Conservation (phyloP, 2,797 vertebrate genomes). For the Morus bassanus region DNA sequence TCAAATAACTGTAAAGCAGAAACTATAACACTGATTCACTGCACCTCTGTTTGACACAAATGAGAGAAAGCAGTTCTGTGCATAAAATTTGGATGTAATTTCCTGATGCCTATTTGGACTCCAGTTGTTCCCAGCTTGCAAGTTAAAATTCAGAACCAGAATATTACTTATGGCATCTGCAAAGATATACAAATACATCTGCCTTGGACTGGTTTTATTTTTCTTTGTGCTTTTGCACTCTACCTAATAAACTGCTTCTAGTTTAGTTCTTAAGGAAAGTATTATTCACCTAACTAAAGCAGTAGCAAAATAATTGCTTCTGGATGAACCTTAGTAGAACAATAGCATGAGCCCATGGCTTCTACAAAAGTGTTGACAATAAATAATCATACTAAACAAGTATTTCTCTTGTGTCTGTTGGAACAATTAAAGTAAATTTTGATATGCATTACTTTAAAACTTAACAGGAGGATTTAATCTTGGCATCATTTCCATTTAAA, state of each 20-base stretch:
- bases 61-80: not conserved
- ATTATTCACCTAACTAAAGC: not conserved
- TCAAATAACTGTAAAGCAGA: not conserved
- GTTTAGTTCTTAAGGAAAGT: not conserved
- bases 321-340: not conserved
- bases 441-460: not conserved
- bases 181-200: not conserved
- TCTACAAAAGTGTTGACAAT: not conserved
- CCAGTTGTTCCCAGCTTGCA: not conserved
- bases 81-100: not conserved
- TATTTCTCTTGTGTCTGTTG: not conserved
- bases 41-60: conserved; percentile 1
- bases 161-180: not conserved
- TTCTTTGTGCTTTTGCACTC: not conserved
- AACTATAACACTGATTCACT: not conserved
- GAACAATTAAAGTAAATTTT: not conserved
- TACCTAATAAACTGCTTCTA: not conserved
- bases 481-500: not conserved
- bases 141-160: not conserved
- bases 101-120: not conserved
- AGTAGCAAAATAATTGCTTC: not conserved
- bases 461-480: not conserved
- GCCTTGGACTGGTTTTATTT: not conserved
- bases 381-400: not conserved
- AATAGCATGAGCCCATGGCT: not conserved